These are phyloP conservation scores for Zosterops pallidus DNA, from an alignment of 2,113 vertebrate species.

Conservation along the genomic window DNA sequence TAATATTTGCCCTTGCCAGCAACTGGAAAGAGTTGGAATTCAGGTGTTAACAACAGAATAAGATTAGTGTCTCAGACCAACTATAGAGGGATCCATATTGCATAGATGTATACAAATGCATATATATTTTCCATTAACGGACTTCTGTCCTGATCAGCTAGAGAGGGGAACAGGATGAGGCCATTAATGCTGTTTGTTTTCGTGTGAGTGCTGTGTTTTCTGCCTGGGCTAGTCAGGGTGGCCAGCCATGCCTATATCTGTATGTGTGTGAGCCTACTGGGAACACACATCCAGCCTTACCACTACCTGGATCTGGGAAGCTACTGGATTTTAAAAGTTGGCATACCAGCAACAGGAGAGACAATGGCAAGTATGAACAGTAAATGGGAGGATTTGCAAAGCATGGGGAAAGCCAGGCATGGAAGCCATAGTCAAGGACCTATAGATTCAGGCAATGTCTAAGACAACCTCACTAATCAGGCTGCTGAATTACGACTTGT, in stretches of 20 bases:
- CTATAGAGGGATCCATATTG: neutral
- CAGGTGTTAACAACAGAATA: neutral
- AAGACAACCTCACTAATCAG: neutral
- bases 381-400: neutral
- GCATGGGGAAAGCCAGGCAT: neutral
- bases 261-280: neutral
- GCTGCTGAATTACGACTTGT: neutral
- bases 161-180: neutral
- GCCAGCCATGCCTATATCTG: neutral
- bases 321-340: neutral
- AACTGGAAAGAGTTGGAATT: neutral
- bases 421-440: neutral
- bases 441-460: neutral
- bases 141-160: neutral
- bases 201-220: neutral
- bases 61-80: neutral
- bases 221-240: neutral
- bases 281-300: neutral
- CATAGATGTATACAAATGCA: neutral
- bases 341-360: neutral
- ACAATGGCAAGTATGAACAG: neutral
- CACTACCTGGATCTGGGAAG: neutral
- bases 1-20: neutral
- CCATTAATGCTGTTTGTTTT: neutral
- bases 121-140: neutral